Base-by-base conservation (phyloP, 2,113 vertebrate species). In the Climacteris rufus region DNA sequence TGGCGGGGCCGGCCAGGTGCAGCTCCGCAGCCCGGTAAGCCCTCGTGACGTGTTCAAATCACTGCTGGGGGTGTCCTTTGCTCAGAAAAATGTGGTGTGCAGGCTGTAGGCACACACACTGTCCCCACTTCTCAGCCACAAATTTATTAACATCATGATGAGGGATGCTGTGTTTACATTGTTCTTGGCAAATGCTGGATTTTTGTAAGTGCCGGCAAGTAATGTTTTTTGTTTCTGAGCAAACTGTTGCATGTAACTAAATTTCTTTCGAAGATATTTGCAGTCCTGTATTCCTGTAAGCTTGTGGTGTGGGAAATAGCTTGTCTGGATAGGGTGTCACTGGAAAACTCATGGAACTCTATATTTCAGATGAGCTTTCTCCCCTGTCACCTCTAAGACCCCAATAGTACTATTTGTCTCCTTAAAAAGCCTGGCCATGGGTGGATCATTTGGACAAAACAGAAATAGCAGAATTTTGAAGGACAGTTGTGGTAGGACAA, bases 1-100 rank as follows among this genome's bases (percentile, higher is more conserved):
- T 95, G 93, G 92, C 44, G 98, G 98, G 91, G 97, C 98, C 54
- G 98, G 98, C 94, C 97, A 98, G 89, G 92, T 99, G 85, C 96
- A 98, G 49, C 98, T 99, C 93, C 97, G 96, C 83, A 98, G 98
- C 71, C 98, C 93, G 96, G 99, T 99, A 96, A 75, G 98, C 98
- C 7, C n/a, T 83, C 49, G 27, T 2, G 9, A 69, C 15, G 6
- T 56, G n/a, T 28, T 27, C 35, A 15, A 76, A 64, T 59, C 13
- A 40, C 22, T 53, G 4, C 52, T 24, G 44, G 39, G 8, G 16
- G 7, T 59, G 10, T 42, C 16, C 83, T 90, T 61, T 72, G 39
- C 33, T 52, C 27, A 44, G 33, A 23, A 17, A 56, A 79, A 35
- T 11, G 1, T 16, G 4, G 12, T 42, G 10, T 15, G n/a, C 88